phyloP scores from a whole-genome alignment of 2,888 invertebrate genomes.

The Chymomyza caudatula region DNA sequence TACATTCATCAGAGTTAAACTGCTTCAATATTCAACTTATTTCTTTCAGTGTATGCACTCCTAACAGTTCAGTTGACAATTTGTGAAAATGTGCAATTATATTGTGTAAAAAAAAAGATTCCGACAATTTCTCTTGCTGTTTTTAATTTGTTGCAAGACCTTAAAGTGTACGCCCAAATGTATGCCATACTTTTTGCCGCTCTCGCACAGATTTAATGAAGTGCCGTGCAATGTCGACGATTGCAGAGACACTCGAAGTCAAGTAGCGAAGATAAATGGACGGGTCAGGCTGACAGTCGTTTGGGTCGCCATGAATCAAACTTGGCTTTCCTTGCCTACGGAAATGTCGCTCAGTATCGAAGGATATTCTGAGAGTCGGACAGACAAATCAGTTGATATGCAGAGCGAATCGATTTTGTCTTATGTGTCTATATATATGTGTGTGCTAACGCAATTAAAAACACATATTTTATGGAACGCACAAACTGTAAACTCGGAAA shows the following conservation, averaged over 20 bases:
- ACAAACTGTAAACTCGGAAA: conserved; percentile 11
- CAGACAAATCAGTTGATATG: conserved; percentile 1
- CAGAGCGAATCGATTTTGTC: conserved; percentile 8
- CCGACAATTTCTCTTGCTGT: neutral
- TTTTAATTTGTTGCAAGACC: neutral
- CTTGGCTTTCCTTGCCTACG: neutral
- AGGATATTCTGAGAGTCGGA: neutral
- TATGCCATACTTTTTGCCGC: conserved; percentile 9
- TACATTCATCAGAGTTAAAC: no score
- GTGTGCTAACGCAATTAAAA: conserved; percentile 57
- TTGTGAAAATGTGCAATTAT: no score
- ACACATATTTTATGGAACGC: conserved; percentile 56
- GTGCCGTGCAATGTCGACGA: conserved; percentile 10
- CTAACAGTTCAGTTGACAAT: no score
- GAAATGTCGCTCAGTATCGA: neutral
- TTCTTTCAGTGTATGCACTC: no score
- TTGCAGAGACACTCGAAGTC: conserved; percentile 26
- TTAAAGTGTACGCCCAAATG: conserved; percentile 4
- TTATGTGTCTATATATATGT: neutral
- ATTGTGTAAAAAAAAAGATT: neutral
- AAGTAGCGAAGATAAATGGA: conserved; percentile 53
- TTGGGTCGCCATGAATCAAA: conserved; percentile 42
- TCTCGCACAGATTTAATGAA: conserved; percentile 45
- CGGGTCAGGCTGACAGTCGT: conserved; percentile 37
- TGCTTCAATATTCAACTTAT: no score